Conservation (phyloP, 2,113 vertebrate species). For the Carettochelys insculpta region DNA sequence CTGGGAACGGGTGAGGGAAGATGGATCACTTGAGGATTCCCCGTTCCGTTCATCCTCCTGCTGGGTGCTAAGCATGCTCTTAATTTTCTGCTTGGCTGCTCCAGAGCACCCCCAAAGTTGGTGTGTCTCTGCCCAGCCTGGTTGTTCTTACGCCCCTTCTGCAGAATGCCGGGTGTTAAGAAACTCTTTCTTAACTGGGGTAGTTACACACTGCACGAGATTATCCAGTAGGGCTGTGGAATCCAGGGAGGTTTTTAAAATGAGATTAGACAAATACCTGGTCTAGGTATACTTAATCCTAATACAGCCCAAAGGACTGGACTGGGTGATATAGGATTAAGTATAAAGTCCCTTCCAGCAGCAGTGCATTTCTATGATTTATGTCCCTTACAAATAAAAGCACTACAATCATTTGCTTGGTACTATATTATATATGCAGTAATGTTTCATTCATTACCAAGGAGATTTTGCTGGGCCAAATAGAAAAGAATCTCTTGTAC, state of each 20-base stretch:
- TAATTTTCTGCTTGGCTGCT: too few relatives aligned
- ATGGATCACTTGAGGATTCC: too few relatives aligned
- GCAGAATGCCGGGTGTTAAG: background rate
- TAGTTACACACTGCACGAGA: background rate
- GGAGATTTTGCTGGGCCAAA: background rate
- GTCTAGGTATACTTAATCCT: background rate
- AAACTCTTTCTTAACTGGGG: background rate
- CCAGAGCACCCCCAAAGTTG: too few relatives aligned
- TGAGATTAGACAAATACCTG: background rate
- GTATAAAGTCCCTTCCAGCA: background rate
- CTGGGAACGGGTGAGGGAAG: too few relatives aligned
- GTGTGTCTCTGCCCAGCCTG: too few relatives aligned
- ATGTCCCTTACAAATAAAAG: background rate
- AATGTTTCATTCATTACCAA: background rate
- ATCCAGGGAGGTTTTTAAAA: rapidly evolving
- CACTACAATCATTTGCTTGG: conserved; percentile 5
- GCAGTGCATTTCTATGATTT: background rate
- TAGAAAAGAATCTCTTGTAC: background rate
- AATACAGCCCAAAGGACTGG: background rate
- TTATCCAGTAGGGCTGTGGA: background rate
- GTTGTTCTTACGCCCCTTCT: background rate
- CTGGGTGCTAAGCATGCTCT: too few relatives aligned
- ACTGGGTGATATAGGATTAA: background rate
- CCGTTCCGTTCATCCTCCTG: too few relatives aligned
- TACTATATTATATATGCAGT: background rate